Base-by-base conservation (phyloP, 37 sponge, comb jelly and placozoan species). In the Mnemiopsis leidyi region DNA sequence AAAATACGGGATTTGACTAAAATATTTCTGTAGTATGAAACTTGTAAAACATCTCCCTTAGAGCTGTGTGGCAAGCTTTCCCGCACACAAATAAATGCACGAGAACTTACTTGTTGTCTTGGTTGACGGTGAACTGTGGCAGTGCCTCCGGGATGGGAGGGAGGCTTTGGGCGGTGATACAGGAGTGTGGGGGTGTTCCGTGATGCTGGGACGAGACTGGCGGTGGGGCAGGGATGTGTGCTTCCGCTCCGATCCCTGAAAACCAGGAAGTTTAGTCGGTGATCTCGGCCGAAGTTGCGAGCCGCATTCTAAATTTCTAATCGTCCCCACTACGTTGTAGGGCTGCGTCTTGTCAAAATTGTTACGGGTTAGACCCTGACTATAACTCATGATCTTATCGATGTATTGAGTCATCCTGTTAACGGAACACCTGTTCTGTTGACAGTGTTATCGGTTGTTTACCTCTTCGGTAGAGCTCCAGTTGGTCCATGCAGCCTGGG, bases 121-220 rank as follows among this genome's bases (percentile, higher is more conserved):
- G 61, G 90, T 37, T 85, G 90, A 40, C 61, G 23, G 90, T 34
- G 79, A 77, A 77, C 33, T 77, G 79, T 1, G 90, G 90, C 1
- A 85, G 39, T 38, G 61, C 61, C 90, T 85, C 90, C 25, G 90
- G 90, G 90, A 85, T 85, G 39, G 90, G 90, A n/a, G 40, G 90
- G 3, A 85, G 90, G 35, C 29, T 28, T 37, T 85, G 90, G 40
- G 40, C 61, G 40, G 61, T 85, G 40, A 40, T 38, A 39, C 61
- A 85, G 90, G 90, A 85, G 61, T 85, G 90, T 28, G 40, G 90
- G 20, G 90, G 90, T 85, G 90, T 38, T 5, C 61, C 40, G 61
- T 85, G 90, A 61, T 85, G 79, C 18, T 77, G 79, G 34, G 79
- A 31, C 36, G 79, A 31, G 3, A 77, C 79, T n/a, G 73, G 29